Conservation (phyloP, 2,888 invertebrate genomes). For the Eilema caniola region DNA sequence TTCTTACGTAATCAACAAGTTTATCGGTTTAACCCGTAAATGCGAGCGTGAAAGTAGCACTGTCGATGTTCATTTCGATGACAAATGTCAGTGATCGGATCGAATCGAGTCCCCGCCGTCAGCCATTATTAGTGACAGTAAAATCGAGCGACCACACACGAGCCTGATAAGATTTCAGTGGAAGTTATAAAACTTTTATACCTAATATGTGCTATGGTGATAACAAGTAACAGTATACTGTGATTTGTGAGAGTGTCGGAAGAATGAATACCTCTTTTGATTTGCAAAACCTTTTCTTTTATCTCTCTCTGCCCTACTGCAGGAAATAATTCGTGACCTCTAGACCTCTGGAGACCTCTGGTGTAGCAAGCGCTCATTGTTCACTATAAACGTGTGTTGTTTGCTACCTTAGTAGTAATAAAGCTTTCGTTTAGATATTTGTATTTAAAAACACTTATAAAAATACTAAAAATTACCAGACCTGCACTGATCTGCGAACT, state of each 20-base stretch:
- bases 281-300: no score
- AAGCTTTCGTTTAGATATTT: no score
- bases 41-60: constrained; percentile 39
- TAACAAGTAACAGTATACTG: not conserved
- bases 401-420: no score
- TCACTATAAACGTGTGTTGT: not conserved
- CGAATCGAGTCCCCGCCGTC: constrained; percentile 31
- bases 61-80: constrained; percentile 36
- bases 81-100: constrained; percentile 54
- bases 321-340: not conserved
- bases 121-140: constrained; percentile 48
- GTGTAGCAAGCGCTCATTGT: not conserved
- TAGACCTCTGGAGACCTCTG: not conserved
- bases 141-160: constrained; percentile 35
- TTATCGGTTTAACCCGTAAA: constrained; percentile 42
- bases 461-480: no score
- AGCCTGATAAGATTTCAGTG: constrained; percentile 50
- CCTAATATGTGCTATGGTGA: not conserved
- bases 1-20: constrained; percentile 33
- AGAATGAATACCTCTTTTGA: no score
- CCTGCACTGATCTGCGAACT: no score
- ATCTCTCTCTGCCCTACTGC: no score
- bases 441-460: no score
- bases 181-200: constrained; percentile 10
- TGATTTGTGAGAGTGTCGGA: not conserved